These are phyloP conservation scores for Nematopogon swammerdamellus DNA, from an alignment of 2,888 invertebrate genomes.

Conservation along the genomic window DNA sequence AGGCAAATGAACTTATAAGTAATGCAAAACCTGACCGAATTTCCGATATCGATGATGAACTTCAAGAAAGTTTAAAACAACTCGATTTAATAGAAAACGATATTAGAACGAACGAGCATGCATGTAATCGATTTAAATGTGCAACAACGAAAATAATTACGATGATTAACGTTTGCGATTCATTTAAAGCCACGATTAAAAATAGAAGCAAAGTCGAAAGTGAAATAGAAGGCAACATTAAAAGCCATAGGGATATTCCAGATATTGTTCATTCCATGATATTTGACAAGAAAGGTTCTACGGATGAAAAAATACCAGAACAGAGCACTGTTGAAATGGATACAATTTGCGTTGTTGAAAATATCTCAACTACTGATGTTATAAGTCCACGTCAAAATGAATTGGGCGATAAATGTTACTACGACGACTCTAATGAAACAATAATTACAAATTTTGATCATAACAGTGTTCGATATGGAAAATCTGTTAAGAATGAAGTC, in stretches of 20 bases:
- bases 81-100: no score
- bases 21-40: constrained; percentile 1
- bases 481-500: no score
- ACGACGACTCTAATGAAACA: no score
- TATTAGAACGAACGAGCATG: background rate
- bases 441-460: no score
- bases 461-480: no score
- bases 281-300: constrained; percentile 21
- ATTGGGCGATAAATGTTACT: no score
- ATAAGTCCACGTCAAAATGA: no score
- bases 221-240: constrained; percentile 1
- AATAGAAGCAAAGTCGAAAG: constrained; percentile 5
- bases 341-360: constrained; percentile 19
- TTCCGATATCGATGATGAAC: constrained; percentile 12
- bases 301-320: no score
- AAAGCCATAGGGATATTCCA: constrained; percentile 24
- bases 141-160: constrained; percentile 26
- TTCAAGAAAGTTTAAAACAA: constrained; percentile 7
- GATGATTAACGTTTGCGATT: constrained; percentile 33
- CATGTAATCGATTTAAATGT: constrained; percentile 20
- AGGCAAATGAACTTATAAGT: constrained; percentile 24
- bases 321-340: no score
- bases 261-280: constrained; percentile 42
- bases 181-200: constrained; percentile 14
- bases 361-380: no score